phyloP scores from a whole-genome alignment of 2,797 vertebrate genomes.

The Sebastes diaconus region DNA sequence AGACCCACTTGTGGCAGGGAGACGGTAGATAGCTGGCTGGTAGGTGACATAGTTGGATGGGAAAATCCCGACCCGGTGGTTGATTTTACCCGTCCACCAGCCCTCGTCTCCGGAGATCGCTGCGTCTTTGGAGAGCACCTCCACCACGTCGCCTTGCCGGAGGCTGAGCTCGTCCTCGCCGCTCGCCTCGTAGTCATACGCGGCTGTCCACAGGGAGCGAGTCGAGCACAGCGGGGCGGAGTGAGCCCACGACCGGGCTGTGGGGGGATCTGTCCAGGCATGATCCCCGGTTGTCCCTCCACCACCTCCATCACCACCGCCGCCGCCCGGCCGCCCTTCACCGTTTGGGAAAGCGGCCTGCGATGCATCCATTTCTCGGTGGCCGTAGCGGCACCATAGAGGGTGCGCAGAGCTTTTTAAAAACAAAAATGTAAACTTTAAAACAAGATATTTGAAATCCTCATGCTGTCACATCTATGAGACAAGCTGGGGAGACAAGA shows the following conservation, averaged over 20 bases:
- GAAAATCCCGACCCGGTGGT: slow-evolving; percentile 89
- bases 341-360: slow-evolving; percentile 88
- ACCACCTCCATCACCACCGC: slow-evolving; percentile 28
- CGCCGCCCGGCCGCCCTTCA: slow-evolving; percentile 81
- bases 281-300: slow-evolving; percentile 58
- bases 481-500: slow-evolving; percentile 2
- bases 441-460: slow-evolving; percentile 33
- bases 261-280: slow-evolving; percentile 74
- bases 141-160: slow-evolving; percentile 87
- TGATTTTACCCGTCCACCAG: slow-evolving; percentile 92
- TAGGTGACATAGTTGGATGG: slow-evolving; percentile 89
- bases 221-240: slow-evolving; percentile 82
- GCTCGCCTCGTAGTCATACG: slow-evolving; percentile 89
- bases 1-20: slow-evolving; percentile 61
- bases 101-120: slow-evolving; percentile 91
- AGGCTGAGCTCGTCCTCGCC: slow-evolving; percentile 92
- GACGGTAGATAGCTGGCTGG: slow-evolving; percentile 81
- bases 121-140: slow-evolving; percentile 90
- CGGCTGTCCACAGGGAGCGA: slow-evolving; percentile 88
- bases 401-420: slow-evolving; percentile 73
- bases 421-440: slow-evolving; percentile 61
- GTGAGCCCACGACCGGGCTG: slow-evolving; percentile 73
- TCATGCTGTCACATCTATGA: slow-evolving; percentile 54
- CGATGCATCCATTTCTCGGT: slow-evolving; percentile 87
- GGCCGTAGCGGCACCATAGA: slow-evolving; percentile 85